phyloP scores from a whole-genome alignment of 2,888 invertebrate species.

The Autographa pulchrina region DNA sequence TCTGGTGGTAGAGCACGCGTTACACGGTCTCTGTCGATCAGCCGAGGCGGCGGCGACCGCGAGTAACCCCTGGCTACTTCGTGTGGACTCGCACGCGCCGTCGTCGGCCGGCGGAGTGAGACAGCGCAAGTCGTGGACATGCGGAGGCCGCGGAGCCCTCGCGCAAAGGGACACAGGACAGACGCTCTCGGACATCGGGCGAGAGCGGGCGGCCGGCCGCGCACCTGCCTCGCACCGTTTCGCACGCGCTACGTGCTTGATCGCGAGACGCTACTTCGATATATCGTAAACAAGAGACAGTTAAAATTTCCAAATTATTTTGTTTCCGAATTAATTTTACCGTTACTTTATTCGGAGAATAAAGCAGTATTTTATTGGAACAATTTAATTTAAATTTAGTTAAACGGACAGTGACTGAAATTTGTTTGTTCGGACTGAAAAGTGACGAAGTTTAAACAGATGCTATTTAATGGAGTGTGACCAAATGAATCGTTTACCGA shows the following conservation, averaged over 20 bases:
- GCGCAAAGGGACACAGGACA: slow-evolving; percentile 89
- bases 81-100: slow-evolving; percentile 88
- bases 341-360: slow-evolving; percentile 45
- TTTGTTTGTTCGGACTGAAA: slow-evolving; percentile 72
- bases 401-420: slow-evolving; percentile 73
- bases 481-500: slow-evolving; percentile 71
- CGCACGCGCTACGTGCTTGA: slow-evolving; percentile 83
- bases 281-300: slow-evolving; percentile 80
- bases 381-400: slow-evolving; percentile 55
- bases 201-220: slow-evolving; percentile 89
- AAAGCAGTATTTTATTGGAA: slow-evolving; percentile 56
- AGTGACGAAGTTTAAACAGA: slow-evolving; percentile 79
- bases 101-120: slow-evolving; percentile 87
- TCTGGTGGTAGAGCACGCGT: slow-evolving; percentile 66
- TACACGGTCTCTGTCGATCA: slow-evolving; percentile 80
- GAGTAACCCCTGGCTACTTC: slow-evolving; percentile 89
- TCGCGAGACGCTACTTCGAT: slow-evolving; percentile 76
- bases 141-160: slow-evolving; percentile 87
- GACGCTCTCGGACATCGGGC: slow-evolving; percentile 90
- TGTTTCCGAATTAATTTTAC: slow-evolving; percentile 48
- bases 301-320: slow-evolving; percentile 64
- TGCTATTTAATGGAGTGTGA: slow-evolving; percentile 74
- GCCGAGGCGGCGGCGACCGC: slow-evolving; percentile 87
- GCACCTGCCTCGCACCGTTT: slow-evolving; percentile 84
- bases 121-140: slow-evolving; percentile 85